Conservation (phyloP, 1,140 invertebrate species). For the Orius laevigatus region DNA sequence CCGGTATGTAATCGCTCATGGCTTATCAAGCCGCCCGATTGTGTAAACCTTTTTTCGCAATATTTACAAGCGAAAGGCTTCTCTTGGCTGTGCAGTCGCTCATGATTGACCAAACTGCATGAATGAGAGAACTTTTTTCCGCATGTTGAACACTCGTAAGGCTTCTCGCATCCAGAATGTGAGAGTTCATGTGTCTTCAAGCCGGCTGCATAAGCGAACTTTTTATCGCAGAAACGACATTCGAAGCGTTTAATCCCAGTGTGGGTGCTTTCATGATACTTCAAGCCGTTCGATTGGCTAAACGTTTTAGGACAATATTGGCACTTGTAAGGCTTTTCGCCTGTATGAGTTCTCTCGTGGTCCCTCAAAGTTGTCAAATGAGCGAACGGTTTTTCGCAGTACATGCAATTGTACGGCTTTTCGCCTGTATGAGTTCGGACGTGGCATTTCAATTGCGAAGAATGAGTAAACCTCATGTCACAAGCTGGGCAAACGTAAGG, state of each 20-base stretch:
- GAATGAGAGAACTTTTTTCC: conserved; percentile 8
- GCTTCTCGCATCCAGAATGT: conserved; percentile 21
- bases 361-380: neutral
- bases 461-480: conserved; percentile 8
- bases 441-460: conserved; percentile 10
- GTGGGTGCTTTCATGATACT: conserved; percentile 23
- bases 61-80: conserved; percentile 29
- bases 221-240: conserved; percentile 32
- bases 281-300: conserved; percentile 19
- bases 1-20: conserved; percentile 40
- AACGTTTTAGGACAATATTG: conserved; percentile 24
- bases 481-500: conserved; percentile 16
- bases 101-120: conserved; percentile 8
- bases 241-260: conserved; percentile 39
- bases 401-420: conserved; percentile 27
- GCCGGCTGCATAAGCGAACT: conserved; percentile 17
- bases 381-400: conserved; percentile 26
- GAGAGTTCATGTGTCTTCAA: conserved; percentile 21
- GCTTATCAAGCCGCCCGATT: conserved; percentile 30
- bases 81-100: conserved; percentile 15
- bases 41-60: conserved; percentile 31
- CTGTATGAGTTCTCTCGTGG: no score
- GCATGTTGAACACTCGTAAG: conserved; percentile 13
- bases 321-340: conserved; percentile 28
- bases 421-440: conserved; percentile 28